phyloP scores from a whole-genome alignment of 64 coral and sea anemone genomes.

The Anthopleura sola region DNA sequence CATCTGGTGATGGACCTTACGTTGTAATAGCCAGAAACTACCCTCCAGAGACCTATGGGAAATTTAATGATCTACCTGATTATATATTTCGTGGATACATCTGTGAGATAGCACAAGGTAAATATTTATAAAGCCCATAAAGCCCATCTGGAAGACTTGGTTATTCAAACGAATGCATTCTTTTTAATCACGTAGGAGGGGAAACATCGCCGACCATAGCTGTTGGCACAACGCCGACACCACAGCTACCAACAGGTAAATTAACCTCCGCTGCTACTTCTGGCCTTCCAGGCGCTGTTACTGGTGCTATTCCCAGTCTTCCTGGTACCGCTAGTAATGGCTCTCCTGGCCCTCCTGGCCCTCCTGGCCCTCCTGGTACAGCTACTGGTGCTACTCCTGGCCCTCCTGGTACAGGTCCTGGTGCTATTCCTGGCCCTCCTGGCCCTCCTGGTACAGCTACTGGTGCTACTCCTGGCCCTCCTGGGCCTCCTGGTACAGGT shows the following conservation, averaged over 20 bases:
- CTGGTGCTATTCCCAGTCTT: background rate
- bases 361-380: background rate
- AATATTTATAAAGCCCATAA: background rate
- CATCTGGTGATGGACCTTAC: constrained; percentile 36
- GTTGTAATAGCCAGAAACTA: constrained; percentile 35
- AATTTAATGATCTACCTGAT: constrained; percentile 34
- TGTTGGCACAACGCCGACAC: background rate
- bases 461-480: background rate
- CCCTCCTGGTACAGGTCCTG: background rate
- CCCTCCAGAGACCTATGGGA: constrained; percentile 13
- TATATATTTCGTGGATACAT: constrained; percentile 1
- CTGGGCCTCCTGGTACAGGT: background rate
- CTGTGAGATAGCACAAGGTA: constrained; percentile 20
- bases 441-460: no score
- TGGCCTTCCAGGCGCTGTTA: background rate
- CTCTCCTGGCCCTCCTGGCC: background rate
- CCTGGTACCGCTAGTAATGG: background rate
- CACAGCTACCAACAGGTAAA: background rate
- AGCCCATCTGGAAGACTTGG: no score
- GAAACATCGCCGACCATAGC: background rate
- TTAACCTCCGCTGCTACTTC: background rate
- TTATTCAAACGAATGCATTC: background rate
- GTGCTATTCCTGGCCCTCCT: background rate
- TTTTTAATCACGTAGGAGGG: background rate
- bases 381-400: background rate